Evolutionary conservation across 2,888 invertebrate genomes (phyloP).

Genomic region (Troglohyphantes excavatus): DNA sequence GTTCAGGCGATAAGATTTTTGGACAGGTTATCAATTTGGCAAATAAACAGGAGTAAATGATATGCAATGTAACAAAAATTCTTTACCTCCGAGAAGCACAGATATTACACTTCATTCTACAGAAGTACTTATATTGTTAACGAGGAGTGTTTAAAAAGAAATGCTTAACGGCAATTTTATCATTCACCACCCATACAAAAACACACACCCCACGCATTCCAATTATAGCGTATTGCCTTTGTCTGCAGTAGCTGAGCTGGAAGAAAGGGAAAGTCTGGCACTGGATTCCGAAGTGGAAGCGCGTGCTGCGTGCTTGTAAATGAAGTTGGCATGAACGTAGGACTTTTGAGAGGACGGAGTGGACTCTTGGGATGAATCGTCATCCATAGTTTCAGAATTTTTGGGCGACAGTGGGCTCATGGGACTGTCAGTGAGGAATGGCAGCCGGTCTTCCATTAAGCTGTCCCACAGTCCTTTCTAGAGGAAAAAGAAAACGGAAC

Average conservation of each 20-base stretch:
- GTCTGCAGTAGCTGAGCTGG: neutral
- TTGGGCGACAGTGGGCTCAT: slow-evolving; percentile 66
- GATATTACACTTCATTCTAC: too few relatives aligned
- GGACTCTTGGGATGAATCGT: slow-evolving; percentile 59
- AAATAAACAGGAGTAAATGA: too few relatives aligned
- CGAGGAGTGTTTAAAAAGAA: too few relatives aligned
- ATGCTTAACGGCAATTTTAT: too few relatives aligned
- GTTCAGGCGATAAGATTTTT: too few relatives aligned
- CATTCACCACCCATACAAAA: too few relatives aligned
- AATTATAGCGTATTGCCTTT: neutral
- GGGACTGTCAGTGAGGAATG: slow-evolving; percentile 72
- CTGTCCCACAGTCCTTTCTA: slow-evolving; percentile 78
- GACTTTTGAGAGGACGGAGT: slow-evolving; percentile 64
- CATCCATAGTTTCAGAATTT: slow-evolving; percentile 71
- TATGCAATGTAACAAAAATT: too few relatives aligned
- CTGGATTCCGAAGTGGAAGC: slow-evolving; percentile 40
- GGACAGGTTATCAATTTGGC: too few relatives aligned
- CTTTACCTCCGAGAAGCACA: too few relatives aligned
- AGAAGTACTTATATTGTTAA: too few relatives aligned
- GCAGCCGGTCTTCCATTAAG: slow-evolving; percentile 73
- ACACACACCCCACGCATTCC: too few relatives aligned
- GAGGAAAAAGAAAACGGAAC: too few relatives aligned
- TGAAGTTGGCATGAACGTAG: slow-evolving; percentile 59
- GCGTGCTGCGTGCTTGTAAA: slow-evolving; percentile 51
- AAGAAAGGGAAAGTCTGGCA: slow-evolving; percentile 12